Conservation (phyloP, 2,797 vertebrate genomes). For the Sebastes iracundus region DNA sequence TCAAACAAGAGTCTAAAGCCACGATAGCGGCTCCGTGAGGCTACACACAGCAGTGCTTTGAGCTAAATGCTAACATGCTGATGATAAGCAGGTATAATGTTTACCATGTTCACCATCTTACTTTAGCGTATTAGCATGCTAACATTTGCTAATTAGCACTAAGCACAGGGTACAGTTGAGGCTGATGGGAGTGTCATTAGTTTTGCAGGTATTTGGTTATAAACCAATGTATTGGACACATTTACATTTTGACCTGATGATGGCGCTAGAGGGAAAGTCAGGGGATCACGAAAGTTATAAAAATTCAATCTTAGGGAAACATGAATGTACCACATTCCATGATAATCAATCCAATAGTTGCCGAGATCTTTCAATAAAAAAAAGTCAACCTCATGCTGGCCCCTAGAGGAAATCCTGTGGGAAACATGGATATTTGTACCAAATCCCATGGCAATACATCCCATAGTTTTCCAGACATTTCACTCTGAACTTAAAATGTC, state of each 20-base stretch:
- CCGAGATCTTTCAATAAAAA: neutral
- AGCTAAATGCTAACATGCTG: too few species aligned
- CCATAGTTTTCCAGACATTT: neutral
- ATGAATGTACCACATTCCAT: neutral
- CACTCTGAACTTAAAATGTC: neutral
- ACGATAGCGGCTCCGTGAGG: neutral
- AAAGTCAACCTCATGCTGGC: neutral
- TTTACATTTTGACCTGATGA: neutral
- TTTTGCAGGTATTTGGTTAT: neutral
- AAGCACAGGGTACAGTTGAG: neutral
- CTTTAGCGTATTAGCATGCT: neutral
- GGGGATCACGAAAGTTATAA: neutral
- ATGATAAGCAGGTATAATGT: too few species aligned
- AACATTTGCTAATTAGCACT: neutral
- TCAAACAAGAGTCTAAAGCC: neutral
- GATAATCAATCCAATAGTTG: neutral
- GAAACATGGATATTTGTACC: neutral
- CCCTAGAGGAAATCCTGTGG: neutral
- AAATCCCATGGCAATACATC: neutral
- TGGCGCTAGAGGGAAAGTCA: neutral
- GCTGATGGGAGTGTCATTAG: too few species aligned
- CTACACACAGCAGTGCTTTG: rapidly evolving
- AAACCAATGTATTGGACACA: neutral
- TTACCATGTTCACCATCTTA: too few species aligned
- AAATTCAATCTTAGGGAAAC: neutral